phyloP scores from a whole-genome alignment of 2,797 vertebrate genomes.

The Danio tinwini region DNA sequence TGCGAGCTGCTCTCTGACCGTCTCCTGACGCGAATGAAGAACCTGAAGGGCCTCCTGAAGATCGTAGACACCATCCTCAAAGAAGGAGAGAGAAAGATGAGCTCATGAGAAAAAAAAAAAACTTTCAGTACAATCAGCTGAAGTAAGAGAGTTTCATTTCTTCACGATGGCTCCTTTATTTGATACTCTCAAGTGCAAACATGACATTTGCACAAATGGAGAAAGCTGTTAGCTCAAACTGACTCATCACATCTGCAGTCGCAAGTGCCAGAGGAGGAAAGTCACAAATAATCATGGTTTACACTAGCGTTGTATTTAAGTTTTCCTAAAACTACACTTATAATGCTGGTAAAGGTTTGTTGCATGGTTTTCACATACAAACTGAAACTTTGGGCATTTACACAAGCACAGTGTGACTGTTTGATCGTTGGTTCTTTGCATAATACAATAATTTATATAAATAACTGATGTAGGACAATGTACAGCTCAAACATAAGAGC shows the following conservation, averaged over 20 bases:
- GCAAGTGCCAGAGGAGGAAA: not conserved
- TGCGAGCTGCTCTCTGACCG: constrained; percentile 84
- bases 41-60: constrained; percentile 91
- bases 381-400: not conserved
- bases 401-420: not conserved
- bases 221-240: constrained; percentile 33
- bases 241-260: constrained; percentile 35
- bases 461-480: not conserved
- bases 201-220: constrained; percentile 18
- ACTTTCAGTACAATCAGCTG: not conserved
- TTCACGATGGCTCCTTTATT: not conserved
- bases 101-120: not conserved
- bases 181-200: constrained; percentile 15
- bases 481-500: not conserved
- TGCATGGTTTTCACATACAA: not conserved
- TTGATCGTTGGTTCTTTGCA: not conserved
- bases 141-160: not conserved
- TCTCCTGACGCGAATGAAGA: constrained; percentile 88
- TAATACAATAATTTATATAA: not conserved
- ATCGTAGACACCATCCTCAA: constrained; percentile 92
- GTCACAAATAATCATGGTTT: not conserved
- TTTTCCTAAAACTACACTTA: not conserved
- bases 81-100: constrained; percentile 6
- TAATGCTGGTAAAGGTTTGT: not conserved
- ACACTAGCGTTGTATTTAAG: not conserved